Percentiles rank a stretch among this genome's conserved stretches.
Evolutionary conservation across 2,797 vertebrate genomes (phyloP).

Genomic region (Enteromius thamalakanensis): DNA sequence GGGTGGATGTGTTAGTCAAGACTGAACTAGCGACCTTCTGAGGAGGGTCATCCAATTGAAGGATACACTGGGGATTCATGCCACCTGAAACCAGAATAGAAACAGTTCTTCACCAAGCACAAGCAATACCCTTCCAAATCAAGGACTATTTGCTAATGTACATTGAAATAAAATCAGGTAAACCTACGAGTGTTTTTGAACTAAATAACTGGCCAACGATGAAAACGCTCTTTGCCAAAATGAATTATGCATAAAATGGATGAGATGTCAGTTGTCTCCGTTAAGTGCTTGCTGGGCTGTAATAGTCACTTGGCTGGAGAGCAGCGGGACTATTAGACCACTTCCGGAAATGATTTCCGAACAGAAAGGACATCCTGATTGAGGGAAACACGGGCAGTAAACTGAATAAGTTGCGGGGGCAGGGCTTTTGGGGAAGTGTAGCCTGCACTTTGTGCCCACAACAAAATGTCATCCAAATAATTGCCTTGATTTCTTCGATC

Average conservation of each 20-base stretch:
- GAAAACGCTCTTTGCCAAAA: constrained; percentile 2
- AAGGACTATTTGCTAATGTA: neutral
- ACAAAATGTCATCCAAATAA: constrained; percentile 5
- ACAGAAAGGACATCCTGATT: constrained; percentile 43
- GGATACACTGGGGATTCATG: constrained; percentile 78
- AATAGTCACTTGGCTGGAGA: constrained; percentile 26
- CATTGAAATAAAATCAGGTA: neutral
- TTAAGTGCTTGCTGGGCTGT: constrained; percentile 40
- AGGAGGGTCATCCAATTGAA: constrained; percentile 86
- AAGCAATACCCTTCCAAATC: neutral
- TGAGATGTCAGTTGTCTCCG: constrained; percentile 20
- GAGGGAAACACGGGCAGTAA: constrained; percentile 9
- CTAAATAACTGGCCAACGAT: constrained; percentile 18
- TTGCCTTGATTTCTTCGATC: constrained; percentile 6
- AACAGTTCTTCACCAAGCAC: neutral
- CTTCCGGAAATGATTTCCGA: constrained; percentile 46
- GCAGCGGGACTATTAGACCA: constrained; percentile 38
- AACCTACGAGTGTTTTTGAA: neutral
- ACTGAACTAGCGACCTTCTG: constrained; percentile 86
- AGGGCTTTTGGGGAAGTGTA: constrained; percentile 17
- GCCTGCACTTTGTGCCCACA: constrained; percentile 20
- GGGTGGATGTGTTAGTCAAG: constrained; percentile 74
- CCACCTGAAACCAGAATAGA: constrained; percentile 74
- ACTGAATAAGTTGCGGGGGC: neutral
- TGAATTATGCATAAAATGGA: constrained; percentile 59